Evolutionary conservation across 1,140 invertebrate genomes (phyloP).

Genomic region (Bradysia coprophila): DNA sequence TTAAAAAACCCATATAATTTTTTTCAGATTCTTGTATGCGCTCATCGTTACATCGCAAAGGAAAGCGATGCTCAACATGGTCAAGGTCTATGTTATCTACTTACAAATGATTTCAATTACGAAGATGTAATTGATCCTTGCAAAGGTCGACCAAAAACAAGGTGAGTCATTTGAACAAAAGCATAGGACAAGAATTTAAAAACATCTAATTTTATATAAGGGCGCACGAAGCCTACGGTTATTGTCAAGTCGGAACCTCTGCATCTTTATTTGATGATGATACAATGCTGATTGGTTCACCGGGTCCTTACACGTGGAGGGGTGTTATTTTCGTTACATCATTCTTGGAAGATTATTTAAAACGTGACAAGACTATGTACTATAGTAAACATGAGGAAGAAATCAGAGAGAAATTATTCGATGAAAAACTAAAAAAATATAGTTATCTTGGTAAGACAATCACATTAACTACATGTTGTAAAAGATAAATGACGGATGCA

Average conservation of each 20-base stretch:
- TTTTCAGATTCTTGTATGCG: slow-evolving; percentile 54
- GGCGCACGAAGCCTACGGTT: slow-evolving; percentile 72
- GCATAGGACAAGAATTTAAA: neutral
- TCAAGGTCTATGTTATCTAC: slow-evolving; percentile 73
- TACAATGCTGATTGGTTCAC: slow-evolving; percentile 63
- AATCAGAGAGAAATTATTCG: slow-evolving; percentile 43
- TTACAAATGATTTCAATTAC: slow-evolving; percentile 52
- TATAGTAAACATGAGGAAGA: slow-evolving; percentile 44
- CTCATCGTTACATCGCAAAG: slow-evolving; percentile 65
- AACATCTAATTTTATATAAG: too few relatives aligned
- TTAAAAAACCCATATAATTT: slow-evolving; percentile 8
- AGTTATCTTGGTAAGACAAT: slow-evolving; percentile 57
- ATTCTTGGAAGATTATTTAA: slow-evolving; percentile 52
- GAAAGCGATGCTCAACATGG: slow-evolving; percentile 57
- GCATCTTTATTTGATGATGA: slow-evolving; percentile 59
- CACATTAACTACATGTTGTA: too few relatives aligned
- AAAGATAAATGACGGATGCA: slow-evolving; percentile 2
- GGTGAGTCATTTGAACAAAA: slow-evolving; percentile 27
- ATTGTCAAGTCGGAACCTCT: slow-evolving; percentile 85
- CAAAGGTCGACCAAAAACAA: slow-evolving; percentile 46
- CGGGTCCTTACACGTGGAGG: slow-evolving; percentile 73
- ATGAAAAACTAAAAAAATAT: slow-evolving; percentile 71
- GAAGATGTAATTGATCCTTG: slow-evolving; percentile 62
- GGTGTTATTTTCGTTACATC: slow-evolving; percentile 69
- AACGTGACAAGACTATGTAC: slow-evolving; percentile 61